phyloP scores from a whole-genome alignment of 2,113 vertebrate genomes.

The Ardeotis arabs region DNA sequence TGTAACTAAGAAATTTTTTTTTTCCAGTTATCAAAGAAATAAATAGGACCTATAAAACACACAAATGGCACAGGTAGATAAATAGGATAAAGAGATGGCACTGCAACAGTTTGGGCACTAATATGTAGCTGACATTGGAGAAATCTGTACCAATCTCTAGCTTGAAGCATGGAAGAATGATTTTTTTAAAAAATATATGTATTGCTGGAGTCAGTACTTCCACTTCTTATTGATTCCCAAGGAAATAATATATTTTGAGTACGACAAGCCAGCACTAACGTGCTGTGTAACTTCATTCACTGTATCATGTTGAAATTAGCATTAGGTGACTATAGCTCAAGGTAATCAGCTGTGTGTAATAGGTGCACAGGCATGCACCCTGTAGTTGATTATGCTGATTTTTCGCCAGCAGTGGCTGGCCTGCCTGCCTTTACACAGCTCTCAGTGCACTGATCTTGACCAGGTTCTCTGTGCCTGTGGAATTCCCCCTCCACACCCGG shows the following conservation, averaged over 20 bases:
- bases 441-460: neutral
- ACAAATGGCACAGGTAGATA: neutral
- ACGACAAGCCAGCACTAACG: neutral
- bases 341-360: neutral
- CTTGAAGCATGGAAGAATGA: neutral
- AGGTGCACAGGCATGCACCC: neutral
- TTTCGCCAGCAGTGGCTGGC: neutral
- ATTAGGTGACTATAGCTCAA: neutral
- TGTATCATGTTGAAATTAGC: neutral
- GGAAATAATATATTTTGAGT: neutral
- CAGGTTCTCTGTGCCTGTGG: accelerated
- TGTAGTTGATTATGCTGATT: neutral
- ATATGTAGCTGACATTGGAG: neutral
- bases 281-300: neutral
- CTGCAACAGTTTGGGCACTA: neutral
- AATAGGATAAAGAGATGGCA: neutral
- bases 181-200: neutral
- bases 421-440: neutral
- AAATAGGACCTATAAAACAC: neutral
- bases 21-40: neutral
- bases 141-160: neutral
- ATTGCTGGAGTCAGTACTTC: neutral
- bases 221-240: neutral
- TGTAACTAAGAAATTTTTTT: neutral
- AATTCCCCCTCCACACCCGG: neutral